Base-by-base conservation (phyloP, 37 sponge, comb jelly and placozoan species). In the Amphimedon queenslandica region DNA sequence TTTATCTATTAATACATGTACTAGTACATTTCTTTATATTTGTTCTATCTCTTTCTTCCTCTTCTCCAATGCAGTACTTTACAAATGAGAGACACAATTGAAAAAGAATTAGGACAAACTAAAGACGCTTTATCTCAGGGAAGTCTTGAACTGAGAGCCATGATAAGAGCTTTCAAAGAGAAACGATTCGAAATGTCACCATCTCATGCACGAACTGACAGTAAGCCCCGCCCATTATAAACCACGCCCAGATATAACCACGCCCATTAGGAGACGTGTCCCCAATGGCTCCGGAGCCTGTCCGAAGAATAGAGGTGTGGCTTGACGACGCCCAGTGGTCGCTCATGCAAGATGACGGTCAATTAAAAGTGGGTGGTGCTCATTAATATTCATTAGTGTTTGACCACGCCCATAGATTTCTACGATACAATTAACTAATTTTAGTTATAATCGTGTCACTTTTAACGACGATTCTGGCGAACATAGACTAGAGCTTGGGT, bases 401-500 rank as follows among this genome's bases (percentile, higher is more conserved):
- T 85, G 84, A 55, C 30, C 8, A 47, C 13, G 13, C 13, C 13
- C 53, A 18, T 13, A 47, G 53, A 47, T 47, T 47, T 83, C 91
- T 1, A 77, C 86, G 56, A 83, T 90, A 43, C 56, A 40, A 25
- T 58, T 94, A 55, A 87, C 74, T 67, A 92, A 92, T 74, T 87
- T 82, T 69, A 69, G 80, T 40, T 92, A 87, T 70, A 80, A 77
- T 67, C 58, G 82, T 20, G 34, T 84, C 39, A 66, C 84, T 5
- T 84, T 84, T 63, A 88, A 64, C 55, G 88, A 94, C 42, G 89
- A 86, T 68, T 94, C 91, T 1, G 93, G 90, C 4, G 93, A 92
- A 47, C 96, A 96, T 69, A 38, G 84, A 20, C 66, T 96, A 66
- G 96, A 96, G 72, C 72, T 96, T 39, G 93, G 87, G 20, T 66